phyloP scores from a whole-genome alignment of 2,113 vertebrate genomes.

The Phylloscopus whistleri region DNA sequence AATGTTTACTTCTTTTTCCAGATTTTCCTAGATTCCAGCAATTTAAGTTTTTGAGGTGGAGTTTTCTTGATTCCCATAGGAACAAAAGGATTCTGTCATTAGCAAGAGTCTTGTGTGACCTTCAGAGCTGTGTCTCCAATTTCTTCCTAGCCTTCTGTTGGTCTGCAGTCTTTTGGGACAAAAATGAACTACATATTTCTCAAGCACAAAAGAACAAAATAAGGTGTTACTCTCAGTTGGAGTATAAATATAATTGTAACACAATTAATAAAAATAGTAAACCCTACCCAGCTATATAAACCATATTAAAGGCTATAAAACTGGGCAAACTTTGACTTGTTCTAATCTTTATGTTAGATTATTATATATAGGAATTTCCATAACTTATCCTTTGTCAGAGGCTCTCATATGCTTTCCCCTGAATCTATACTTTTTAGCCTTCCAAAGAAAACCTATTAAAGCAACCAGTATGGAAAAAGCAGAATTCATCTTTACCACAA shows the following conservation, averaged over 20 bases:
- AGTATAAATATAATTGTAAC: background rate
- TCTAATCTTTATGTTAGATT: background rate
- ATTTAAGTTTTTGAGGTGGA: background rate
- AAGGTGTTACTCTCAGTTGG: background rate
- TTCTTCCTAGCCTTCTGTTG: background rate
- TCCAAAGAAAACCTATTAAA: background rate
- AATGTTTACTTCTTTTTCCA: background rate
- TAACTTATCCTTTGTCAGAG: background rate
- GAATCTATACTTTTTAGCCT: background rate
- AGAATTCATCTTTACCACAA: background rate
- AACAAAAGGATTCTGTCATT: background rate
- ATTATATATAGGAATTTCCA: background rate
- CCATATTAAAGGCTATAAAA: background rate
- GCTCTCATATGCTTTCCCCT: background rate
- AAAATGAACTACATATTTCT: background rate
- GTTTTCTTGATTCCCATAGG: background rate
- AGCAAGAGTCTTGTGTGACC: background rate
- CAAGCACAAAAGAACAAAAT: background rate
- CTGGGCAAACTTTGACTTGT: background rate
- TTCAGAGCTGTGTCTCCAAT: background rate
- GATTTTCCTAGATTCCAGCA: background rate
- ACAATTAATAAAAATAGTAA: background rate
- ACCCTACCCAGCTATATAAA: background rate
- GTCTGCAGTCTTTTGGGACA: background rate
- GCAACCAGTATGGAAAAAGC: background rate